These are phyloP conservation scores for Eupithecia insigniata DNA, from an alignment of 2,888 invertebrate species.

Conservation along the genomic window DNA sequence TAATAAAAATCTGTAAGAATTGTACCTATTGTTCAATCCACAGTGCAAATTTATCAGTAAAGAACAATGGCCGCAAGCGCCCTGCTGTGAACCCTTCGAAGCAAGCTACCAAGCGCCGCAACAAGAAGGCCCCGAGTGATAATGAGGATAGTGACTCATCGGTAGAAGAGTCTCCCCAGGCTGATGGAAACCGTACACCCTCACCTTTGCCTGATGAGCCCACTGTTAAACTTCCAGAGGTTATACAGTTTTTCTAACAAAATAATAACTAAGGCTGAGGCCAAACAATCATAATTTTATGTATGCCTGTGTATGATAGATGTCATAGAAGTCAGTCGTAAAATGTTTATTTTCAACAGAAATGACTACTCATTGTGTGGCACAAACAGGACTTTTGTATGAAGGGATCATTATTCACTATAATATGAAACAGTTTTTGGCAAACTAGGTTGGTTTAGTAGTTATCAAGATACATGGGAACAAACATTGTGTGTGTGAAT, in stretches of 20 bases:
- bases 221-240: slow-evolving; percentile 86
- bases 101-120: slow-evolving; percentile 51
- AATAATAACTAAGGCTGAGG: background rate
- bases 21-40: background rate
- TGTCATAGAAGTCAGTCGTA: background rate
- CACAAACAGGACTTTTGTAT: too few species aligned
- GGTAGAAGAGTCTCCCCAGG: slow-evolving; percentile 50
- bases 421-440: too few species aligned
- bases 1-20: background rate
- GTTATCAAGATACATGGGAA: too few species aligned
- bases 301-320: too few species aligned
- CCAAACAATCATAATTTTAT: background rate
- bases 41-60: slow-evolving; percentile 19
- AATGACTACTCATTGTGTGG: too few species aligned
- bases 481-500: too few species aligned
- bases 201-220: slow-evolving; percentile 85
- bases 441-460: too few species aligned
- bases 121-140: slow-evolving; percentile 53
- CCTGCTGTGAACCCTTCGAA: slow-evolving; percentile 24
- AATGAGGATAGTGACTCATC: slow-evolving; percentile 69
- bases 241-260: slow-evolving; percentile 40
- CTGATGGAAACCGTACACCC: slow-evolving; percentile 63
- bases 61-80: slow-evolving; percentile 38
- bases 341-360: too few species aligned
- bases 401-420: too few species aligned